Percentiles rank a stretch among this genome's conserved stretches.
These are phyloP conservation scores for Blastomussa wellsi DNA, from an alignment of 92 coral and sea anemone genomes.

Conservation along the genomic window DNA sequence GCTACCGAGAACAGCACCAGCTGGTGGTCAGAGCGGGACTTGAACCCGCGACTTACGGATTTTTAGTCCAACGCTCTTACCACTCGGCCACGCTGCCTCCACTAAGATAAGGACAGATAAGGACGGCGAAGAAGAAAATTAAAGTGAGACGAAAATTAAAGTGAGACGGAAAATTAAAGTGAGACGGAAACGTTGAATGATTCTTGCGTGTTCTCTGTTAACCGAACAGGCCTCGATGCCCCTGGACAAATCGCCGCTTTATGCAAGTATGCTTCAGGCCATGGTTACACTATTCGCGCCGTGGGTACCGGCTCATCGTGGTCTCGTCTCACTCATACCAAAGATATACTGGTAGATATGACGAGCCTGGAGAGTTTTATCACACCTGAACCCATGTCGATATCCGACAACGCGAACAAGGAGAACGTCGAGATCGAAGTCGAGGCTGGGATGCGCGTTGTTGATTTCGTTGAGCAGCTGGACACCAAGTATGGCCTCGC, in stretches of 20 bases:
- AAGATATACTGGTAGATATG: constrained; percentile 31
- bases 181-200: neutral
- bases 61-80: no score
- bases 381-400: neutral
- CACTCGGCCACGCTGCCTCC: no score
- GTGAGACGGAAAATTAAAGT: neutral
- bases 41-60: no score
- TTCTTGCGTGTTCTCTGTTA: neutral
- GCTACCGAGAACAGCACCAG: no score
- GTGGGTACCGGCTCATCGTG: constrained; percentile 43
- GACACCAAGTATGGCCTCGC: constrained; percentile 36
- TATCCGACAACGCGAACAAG: neutral
- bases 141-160: no score
- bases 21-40: no score
- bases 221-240: constrained; percentile 23
- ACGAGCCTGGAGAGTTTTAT: constrained; percentile 4
- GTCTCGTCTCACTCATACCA: constrained; percentile 41
- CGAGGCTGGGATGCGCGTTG: constrained; percentile 52
- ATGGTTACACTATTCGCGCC: constrained; percentile 24
- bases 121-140: neutral
- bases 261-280: constrained; percentile 37
- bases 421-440: constrained; percentile 52
- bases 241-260: constrained; percentile 31
- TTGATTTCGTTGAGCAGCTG: constrained; percentile 47
- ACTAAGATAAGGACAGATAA: no score